These are phyloP conservation scores for Calypte anna DNA, from an alignment of 2,113 vertebrate genomes.

Conservation along the genomic window DNA sequence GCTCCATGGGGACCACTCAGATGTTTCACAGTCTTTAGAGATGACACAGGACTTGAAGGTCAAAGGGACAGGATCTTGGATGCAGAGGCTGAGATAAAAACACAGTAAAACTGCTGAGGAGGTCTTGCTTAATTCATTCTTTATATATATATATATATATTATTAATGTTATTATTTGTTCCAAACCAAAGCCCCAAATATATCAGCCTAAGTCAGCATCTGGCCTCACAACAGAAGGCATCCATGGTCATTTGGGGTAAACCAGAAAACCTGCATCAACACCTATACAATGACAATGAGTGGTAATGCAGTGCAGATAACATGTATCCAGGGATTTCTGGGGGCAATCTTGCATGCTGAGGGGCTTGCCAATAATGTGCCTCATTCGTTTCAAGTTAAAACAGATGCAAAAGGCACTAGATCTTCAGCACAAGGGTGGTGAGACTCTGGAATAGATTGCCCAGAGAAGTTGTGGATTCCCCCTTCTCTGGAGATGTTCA, in stretches of 20 bases:
- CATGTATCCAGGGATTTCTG: neutral
- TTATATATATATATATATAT: too few relatives aligned
- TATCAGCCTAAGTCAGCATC: neutral
- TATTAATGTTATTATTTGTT: too few relatives aligned
- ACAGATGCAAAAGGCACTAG: neutral
- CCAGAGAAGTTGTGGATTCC: too few relatives aligned
- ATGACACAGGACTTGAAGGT: slow-evolving; percentile 87
- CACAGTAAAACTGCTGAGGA: neutral
- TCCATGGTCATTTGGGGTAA: too few relatives aligned
- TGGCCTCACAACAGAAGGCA: neutral
- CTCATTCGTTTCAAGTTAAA: neutral
- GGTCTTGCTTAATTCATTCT: neutral
- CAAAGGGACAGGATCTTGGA: slow-evolving; percentile 78
- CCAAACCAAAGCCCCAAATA: neutral
- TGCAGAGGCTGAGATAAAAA: slow-evolving; percentile 82
- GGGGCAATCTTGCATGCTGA: neutral
- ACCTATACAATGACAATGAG: rapidly evolving
- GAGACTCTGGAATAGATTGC: too few relatives aligned
- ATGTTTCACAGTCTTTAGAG: slow-evolving; percentile 85
- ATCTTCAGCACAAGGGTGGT: neutral
- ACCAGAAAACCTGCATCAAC: neutral
- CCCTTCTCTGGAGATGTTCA: too few relatives aligned
- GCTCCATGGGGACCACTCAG: slow-evolving; percentile 90
- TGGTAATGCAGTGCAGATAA: neutral
- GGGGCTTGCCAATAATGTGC: neutral